Base-by-base conservation (phyloP, 2,113 vertebrate species). In the Anhinga anhinga region DNA sequence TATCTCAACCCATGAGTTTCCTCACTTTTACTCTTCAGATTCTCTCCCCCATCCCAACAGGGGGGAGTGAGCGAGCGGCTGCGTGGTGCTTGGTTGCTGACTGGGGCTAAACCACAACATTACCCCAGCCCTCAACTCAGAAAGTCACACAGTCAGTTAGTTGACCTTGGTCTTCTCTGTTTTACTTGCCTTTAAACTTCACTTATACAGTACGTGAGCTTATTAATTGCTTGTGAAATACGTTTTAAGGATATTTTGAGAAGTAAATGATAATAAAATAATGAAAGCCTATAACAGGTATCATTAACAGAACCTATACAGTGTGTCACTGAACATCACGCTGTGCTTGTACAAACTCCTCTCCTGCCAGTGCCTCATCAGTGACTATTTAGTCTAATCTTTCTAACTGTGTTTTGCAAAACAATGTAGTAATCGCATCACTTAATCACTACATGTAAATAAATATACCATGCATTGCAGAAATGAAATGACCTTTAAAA, bases 381-480 rank as follows among this genome's bases (percentile, higher is more conserved):
- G 10, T 11, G 17, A 21, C 78, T 56, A 10, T 72, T 95, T 22
- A 58, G 20, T n/a, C 65, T 73, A 11, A 49, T 23, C 21, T 30
- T 83, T 67, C 32, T 27, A 14, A 40, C 14, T 50, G 45, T 34
- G 30, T 29, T 71, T 69, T 80, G 14, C 40, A 73, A 66, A 82
- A 7, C 26, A 82, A 50, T 29, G n/a, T 52, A 32, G 21, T 45
- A 34, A 50, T 34, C 40, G 23, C 62, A 52, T 82, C 27, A 22
- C n/a, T 78, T 82, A 34, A 47, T 71, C n/a, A 38, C 21, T 63
- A 92, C 59, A 42, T 0, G 0, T 34, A 78, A 71, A 58, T 49
- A 63, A 65, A 78, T 70, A 61, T 77, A 45, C 26, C 0, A 0
- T 23, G 45, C 5, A 11, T 20, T 58, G 40, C 0, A 0, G 70